Evolutionary conservation across 2,113 vertebrate genomes (phyloP).

Genomic region (Microcebus jonahi): DNA sequence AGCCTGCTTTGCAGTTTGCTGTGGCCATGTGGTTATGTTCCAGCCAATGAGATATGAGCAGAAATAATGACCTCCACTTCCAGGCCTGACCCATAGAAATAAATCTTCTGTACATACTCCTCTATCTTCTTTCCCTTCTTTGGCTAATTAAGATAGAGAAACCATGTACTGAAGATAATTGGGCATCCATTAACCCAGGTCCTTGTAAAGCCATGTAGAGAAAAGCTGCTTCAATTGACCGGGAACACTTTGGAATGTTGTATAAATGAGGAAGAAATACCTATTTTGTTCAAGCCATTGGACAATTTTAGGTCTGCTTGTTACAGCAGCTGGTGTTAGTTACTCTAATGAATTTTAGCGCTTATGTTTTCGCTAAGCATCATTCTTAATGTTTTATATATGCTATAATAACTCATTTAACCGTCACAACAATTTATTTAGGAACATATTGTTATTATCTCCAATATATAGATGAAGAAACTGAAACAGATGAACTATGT

Average conservation of each 20-base stretch:
- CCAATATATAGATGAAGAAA: not conserved
- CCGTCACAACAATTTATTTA: not conserved
- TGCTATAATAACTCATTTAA: not conserved
- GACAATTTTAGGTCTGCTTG: constrained; percentile 25
- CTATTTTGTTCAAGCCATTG: not conserved
- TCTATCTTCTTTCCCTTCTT: not conserved
- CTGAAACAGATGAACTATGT: not conserved
- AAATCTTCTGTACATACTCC: not conserved
- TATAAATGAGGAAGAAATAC: not conserved
- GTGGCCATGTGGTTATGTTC: not conserved
- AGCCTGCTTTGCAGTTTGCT: not conserved
- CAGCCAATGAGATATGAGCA: not conserved
- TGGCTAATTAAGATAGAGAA: not conserved
- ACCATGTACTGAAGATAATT: not conserved
- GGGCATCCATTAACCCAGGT: not conserved
- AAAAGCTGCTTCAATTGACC: not conserved
- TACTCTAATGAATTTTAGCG: not conserved
- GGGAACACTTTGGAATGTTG: not conserved
- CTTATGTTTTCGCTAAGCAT: not conserved
- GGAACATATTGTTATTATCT: not conserved
- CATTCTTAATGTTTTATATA: constrained; percentile 11
- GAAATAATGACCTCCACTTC: not conserved
- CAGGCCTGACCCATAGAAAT: not conserved
- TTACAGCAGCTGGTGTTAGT: not conserved
- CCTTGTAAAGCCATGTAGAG: not conserved